Conservation (phyloP, 1,140 invertebrate genomes). For the Hyphantria cunea region DNA sequence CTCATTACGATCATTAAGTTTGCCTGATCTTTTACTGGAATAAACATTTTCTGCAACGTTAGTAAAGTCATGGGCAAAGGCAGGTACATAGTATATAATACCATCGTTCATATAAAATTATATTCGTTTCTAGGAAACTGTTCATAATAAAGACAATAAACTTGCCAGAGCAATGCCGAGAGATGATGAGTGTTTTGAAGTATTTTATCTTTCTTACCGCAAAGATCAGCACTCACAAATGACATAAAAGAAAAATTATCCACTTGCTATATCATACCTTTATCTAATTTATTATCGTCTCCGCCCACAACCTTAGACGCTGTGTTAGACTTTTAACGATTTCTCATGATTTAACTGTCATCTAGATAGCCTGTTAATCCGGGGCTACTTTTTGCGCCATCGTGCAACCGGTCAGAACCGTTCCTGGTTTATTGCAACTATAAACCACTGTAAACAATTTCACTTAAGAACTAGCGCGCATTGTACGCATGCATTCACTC, state of each 20-base stretch:
- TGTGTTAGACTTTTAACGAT: conserved; percentile 46
- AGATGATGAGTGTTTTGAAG: too few relatives aligned
- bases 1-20: too few relatives aligned
- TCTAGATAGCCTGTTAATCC: conserved; percentile 47
- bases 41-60: too few relatives aligned
- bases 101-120: too few relatives aligned
- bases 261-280: conserved; percentile 31
- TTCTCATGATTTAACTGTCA: conserved; percentile 62
- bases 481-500: conserved; percentile 9
- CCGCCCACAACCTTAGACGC: conserved; percentile 45
- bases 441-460: conserved; percentile 28
- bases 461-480: conserved; percentile 21
- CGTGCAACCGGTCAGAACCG: conserved; percentile 43
- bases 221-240: not conserved
- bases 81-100: too few relatives aligned
- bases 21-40: too few relatives aligned
- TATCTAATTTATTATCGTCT: conserved; percentile 52
- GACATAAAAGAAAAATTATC: conserved; percentile 12
- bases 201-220: too few relatives aligned
- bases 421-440: conserved; percentile 32
- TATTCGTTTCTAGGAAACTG: too few relatives aligned
- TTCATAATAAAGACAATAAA: too few relatives aligned
- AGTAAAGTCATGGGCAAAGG: too few relatives aligned
- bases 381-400: conserved; percentile 58
- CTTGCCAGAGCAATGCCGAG: too few relatives aligned